A percentile compares a stretch with the other conserved stretches of the same genome.
Evolutionary conservation across 2,797 vertebrate species (phyloP).

Genomic region (Novumbra hubbsi): DNA sequence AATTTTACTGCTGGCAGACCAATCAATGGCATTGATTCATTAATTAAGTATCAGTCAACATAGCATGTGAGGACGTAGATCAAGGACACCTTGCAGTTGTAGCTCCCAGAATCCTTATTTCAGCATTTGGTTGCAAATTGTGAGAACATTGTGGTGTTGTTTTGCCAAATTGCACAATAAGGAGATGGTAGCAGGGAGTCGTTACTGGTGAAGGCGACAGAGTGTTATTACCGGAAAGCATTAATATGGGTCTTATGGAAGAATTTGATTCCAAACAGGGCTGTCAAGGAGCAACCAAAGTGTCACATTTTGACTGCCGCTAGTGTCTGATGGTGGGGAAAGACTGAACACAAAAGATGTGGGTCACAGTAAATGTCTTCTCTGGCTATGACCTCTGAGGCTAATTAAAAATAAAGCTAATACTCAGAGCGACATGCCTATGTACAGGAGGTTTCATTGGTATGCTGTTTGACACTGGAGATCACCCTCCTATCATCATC

Average conservation of each 20-base stretch:
- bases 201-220: slow-evolving; percentile 18
- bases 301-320: slow-evolving; percentile 46
- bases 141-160: slow-evolving; percentile 34
- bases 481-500: slow-evolving; percentile 69
- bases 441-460: slow-evolving; percentile 62
- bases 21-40: slow-evolving; percentile 1
- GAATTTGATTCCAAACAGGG: slow-evolving; percentile 34
- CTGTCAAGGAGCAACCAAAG: slow-evolving; percentile 10
- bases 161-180: slow-evolving; percentile 37
- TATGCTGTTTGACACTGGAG: slow-evolving; percentile 61
- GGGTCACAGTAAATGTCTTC: slow-evolving; percentile 55
- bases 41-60: not conserved
- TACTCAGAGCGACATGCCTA: slow-evolving; percentile 62
- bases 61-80: not conserved
- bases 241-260: slow-evolving; percentile 48
- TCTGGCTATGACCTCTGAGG: slow-evolving; percentile 65
- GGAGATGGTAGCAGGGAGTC: slow-evolving; percentile 16
- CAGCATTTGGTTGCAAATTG: slow-evolving; percentile 41
- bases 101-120: slow-evolving; percentile 4
- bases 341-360: slow-evolving; percentile 56
- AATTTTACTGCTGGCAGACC: not conserved
- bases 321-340: slow-evolving; percentile 30
- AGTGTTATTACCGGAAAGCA: slow-evolving; percentile 63
- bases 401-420: slow-evolving; percentile 64
- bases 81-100: not conserved